phyloP scores from a whole-genome alignment of 2,888 invertebrate genomes.

The Parasteatoda lunata region DNA sequence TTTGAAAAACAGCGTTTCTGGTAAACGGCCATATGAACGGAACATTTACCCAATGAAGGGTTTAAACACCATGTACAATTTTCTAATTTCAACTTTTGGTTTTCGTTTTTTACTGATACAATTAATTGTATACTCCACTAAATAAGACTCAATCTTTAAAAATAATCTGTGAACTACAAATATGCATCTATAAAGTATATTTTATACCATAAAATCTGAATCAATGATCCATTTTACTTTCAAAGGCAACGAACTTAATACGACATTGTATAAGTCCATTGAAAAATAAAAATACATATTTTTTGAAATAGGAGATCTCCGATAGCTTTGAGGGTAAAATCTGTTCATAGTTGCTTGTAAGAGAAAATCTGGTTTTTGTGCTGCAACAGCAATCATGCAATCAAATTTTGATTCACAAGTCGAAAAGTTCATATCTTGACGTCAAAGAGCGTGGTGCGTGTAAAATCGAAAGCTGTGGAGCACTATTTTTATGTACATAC shows the following conservation, averaged over 20 bases:
- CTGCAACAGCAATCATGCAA: constrained; percentile 42
- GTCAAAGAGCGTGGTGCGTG: constrained; percentile 6
- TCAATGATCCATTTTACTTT: constrained; percentile 10
- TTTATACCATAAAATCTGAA: neutral
- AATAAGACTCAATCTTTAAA: neutral
- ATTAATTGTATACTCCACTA: no score
- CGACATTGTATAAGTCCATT: neutral
- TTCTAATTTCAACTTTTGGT: no score
- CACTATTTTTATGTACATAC: neutral
- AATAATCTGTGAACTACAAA: neutral
- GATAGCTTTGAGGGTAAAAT: constrained; percentile 23
- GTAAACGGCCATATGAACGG: no score
- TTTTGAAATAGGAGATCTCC: neutral
- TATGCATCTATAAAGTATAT: neutral
- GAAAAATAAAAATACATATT: neutral
- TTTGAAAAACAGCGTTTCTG: no score
- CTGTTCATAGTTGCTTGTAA: constrained; percentile 1
- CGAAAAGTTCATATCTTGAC: constrained; percentile 7
- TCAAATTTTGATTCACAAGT: constrained; percentile 20
- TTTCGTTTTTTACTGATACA: no score
- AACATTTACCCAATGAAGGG: no score
- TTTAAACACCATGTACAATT: no score
- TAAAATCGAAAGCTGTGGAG: constrained; percentile 10
- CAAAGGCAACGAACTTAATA: constrained; percentile 33
- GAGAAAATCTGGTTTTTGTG: constrained; percentile 16